Evolutionary conservation across 2,888 invertebrate genomes (phyloP), one percentile per base, ranked within the genome.

Genomic region (Patella pellucida): DNA sequence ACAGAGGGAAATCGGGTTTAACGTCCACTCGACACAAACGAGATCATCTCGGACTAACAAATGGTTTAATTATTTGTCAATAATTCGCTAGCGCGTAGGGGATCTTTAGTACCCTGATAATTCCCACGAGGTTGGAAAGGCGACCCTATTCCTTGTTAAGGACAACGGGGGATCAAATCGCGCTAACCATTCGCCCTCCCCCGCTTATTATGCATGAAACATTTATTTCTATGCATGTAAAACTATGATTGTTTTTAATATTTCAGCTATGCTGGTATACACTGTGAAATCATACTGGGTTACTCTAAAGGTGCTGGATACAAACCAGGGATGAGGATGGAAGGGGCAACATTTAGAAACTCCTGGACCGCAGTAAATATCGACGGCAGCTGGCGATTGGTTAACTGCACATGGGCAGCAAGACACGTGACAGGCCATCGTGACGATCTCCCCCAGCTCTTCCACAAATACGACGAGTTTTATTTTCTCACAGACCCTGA

Each of bases 351-450:
- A 15, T 99, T 99, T 93, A 93, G 98, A 41, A 99, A 99, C 92
- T 99, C 98, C 0, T 99, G 99, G 99, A 99, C 99, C 90, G 98
- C 99, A 0, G 99, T 99, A 7, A 98, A 95, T 91, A 97, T 99
- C 27, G 98, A 98, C 0, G 98, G 98, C 0, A 97, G 97, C 0
- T 99, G 99, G 99, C 94, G 99, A 75, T 98, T 99, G 91, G 97
- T 99, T 16, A 99, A 99, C 92, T 98, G 98, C 92, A 99, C 99
- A 91, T 99, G 99, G 99, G 99, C 99, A 2, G 98, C 99, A 0
- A 93, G 99, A 75, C 99, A 87, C 72, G 87, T 88, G 76, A 86
- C 86, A 12, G 87, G 88, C 9, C 85, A 85, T 77, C 85, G 85
- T 73, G 87, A 88, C 69, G 83, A 85, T 72, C 79, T 88, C 62